These are phyloP conservation scores for Girardia tigrina DNA, from an alignment of 2,888 invertebrate species.

Conservation along the genomic window DNA sequence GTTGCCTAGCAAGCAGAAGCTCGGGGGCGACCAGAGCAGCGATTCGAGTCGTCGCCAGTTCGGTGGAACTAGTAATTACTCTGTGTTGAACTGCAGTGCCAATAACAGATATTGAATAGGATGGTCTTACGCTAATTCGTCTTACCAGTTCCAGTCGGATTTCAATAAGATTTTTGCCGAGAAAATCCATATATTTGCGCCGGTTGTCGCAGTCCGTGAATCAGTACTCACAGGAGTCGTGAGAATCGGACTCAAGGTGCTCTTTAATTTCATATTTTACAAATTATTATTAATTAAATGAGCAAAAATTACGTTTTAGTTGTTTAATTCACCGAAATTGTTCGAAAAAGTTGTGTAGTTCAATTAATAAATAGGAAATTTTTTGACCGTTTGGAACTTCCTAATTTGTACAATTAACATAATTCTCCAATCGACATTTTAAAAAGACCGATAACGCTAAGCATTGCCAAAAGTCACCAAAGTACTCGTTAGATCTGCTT, in stretches of 20 bases:
- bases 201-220: slow-evolving; percentile 80
- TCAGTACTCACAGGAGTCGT: slow-evolving; percentile 88
- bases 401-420: too few relatives aligned
- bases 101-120: slow-evolving; percentile 25
- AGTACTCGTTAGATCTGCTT: too few relatives aligned
- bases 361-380: too few relatives aligned
- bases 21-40: slow-evolving; percentile 59
- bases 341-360: too few relatives aligned
- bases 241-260: slow-evolving; percentile 81
- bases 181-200: slow-evolving; percentile 85
- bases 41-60: slow-evolving; percentile 75
- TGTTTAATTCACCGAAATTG: too few relatives aligned
- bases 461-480: too few relatives aligned
- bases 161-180: slow-evolving; percentile 86
- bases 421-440: too few relatives aligned
- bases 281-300: too few relatives aligned
- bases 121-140: neutral
- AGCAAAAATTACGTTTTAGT: too few relatives aligned
- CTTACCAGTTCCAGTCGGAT: slow-evolving; percentile 54
- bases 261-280: slow-evolving; percentile 24
- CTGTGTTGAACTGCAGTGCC: neutral
- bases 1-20: slow-evolving; percentile 62
- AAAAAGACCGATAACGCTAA: too few relatives aligned
- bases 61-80: slow-evolving; percentile 50
- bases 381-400: too few relatives aligned